A percentile compares a stretch with the other conserved stretches of the same genome.
These are phyloP conservation scores for Cebus imitator DNA, from an alignment of 2,113 vertebrate species.

Conservation along the genomic window DNA sequence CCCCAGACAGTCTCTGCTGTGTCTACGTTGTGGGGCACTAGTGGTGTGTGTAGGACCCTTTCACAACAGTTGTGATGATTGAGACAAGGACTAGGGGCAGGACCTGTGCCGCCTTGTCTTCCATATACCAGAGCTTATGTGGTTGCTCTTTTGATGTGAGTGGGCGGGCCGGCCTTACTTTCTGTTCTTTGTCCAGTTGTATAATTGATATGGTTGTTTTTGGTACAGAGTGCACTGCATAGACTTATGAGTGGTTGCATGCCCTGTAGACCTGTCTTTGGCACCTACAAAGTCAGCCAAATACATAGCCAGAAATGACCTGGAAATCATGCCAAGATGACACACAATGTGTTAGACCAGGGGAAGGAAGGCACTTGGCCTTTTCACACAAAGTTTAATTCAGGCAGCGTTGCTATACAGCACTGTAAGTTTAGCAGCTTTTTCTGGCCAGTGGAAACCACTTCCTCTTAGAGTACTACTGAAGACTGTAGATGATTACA, in stretches of 20 bases:
- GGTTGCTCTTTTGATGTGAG: not conserved
- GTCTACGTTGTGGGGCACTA: not conserved
- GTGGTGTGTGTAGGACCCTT: too few relatives aligned
- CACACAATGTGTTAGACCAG: not conserved
- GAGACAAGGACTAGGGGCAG: not conserved
- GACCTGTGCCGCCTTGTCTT: not conserved
- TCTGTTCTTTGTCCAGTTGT: not conserved
- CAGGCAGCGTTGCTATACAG: not conserved
- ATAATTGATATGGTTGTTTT: not conserved
- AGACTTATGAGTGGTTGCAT: not conserved
- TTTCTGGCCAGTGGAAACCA: not conserved
- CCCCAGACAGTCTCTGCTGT: too few relatives aligned
- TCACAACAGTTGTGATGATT: not conserved
- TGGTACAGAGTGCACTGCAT: not conserved
- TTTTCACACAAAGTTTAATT: not conserved
- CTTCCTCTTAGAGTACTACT: not conserved
- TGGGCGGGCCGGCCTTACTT: not conserved
- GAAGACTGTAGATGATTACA: not conserved
- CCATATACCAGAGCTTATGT: not conserved
- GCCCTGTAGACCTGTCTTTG: not conserved
- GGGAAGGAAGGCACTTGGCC: not conserved
- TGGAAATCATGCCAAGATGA: not conserved
- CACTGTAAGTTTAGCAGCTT: not conserved
- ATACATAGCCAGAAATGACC: not conserved
- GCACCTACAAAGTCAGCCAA: not conserved